Percentiles rank a stretch among this genome's conserved stretches.
phyloP scores from a whole-genome alignment of 2,113 vertebrate genomes.

The Eptatretus burgeri region DNA sequence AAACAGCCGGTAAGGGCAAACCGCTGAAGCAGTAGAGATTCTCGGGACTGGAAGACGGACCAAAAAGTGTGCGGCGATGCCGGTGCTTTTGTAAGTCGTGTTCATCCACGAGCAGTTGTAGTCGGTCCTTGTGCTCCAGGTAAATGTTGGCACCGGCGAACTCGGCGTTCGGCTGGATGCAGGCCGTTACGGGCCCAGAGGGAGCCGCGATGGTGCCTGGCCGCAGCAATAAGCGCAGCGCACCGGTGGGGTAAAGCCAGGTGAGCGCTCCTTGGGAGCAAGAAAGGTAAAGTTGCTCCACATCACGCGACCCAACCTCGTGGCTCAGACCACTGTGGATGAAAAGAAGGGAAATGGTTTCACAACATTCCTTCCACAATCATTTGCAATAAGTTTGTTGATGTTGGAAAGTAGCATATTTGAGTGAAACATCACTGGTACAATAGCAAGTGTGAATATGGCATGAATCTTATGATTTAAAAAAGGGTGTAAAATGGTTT shows the following conservation, averaged over 20 bases:
- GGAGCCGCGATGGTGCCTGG: constrained; percentile 26
- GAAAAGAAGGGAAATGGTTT: constrained; percentile 2
- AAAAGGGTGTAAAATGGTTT: too few species aligned
- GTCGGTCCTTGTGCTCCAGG: constrained; percentile 32
- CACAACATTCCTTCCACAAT: too few species aligned
- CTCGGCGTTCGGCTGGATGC: constrained; percentile 29
- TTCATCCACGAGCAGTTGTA: constrained; percentile 50
- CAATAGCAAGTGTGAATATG: too few species aligned
- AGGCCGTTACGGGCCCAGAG: constrained; percentile 25
- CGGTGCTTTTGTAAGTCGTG: not conserved
- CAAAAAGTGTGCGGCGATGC: constrained; percentile 8
- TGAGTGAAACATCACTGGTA: too few species aligned
- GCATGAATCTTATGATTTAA: too few species aligned
- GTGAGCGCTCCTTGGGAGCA: constrained; percentile 46
- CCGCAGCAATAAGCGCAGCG: constrained; percentile 37
- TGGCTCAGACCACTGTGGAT: constrained; percentile 38
- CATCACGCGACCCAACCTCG: constrained; percentile 26
- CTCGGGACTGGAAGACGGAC: constrained; percentile 13
- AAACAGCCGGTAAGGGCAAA: constrained; percentile 33
- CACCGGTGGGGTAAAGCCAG: constrained; percentile 54
- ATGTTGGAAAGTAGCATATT: too few species aligned
- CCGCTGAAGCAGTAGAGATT: constrained; percentile 37
- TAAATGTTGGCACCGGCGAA: constrained; percentile 61
- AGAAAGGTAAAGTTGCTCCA: constrained; percentile 50
- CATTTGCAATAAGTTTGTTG: too few species aligned